phyloP scores from a whole-genome alignment of 2,888 invertebrate species.

The Chaetogeoica ovagalla region DNA sequence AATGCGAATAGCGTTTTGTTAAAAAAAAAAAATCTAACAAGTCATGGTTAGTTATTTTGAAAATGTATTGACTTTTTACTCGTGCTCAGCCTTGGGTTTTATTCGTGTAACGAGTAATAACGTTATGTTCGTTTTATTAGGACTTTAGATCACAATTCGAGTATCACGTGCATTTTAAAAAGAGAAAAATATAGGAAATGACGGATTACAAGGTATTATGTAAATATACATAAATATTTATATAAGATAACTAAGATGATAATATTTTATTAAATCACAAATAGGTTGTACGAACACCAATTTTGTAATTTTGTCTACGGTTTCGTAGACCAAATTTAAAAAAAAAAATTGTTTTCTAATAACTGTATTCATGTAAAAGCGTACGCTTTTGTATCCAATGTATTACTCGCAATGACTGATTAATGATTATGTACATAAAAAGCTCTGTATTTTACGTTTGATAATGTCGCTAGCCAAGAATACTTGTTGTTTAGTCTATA shows the following conservation, averaged over 20 bases:
- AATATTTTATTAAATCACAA: constrained; percentile 27
- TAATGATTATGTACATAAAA: constrained; percentile 50
- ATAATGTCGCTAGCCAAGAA: constrained; percentile 30
- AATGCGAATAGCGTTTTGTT: no score
- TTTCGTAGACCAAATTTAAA: constrained; percentile 18
- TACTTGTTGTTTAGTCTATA: constrained; percentile 31
- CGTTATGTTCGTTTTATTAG: constrained; percentile 4
- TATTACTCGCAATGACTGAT: constrained; percentile 49
- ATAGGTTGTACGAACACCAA: constrained; percentile 39
- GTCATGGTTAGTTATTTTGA: no score
- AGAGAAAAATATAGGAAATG: background rate
- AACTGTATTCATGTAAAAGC: constrained; percentile 18
- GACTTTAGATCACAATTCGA: background rate
- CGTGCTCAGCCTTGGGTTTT: no score
- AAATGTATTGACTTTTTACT: no score
- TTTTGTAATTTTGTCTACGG: background rate
- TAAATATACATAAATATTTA: constrained; percentile 2
- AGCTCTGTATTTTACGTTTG: constrained; percentile 36
- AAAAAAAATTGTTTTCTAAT: constrained; percentile 8
- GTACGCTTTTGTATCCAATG: constrained; percentile 19
- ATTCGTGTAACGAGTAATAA: background rate
- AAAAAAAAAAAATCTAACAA: no score
- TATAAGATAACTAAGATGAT: constrained; percentile 20
- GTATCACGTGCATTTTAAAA: background rate
- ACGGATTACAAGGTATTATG: constrained; percentile 15